Conservation (phyloP, 2,113 vertebrate species). For the Gobio gobio region DNA sequence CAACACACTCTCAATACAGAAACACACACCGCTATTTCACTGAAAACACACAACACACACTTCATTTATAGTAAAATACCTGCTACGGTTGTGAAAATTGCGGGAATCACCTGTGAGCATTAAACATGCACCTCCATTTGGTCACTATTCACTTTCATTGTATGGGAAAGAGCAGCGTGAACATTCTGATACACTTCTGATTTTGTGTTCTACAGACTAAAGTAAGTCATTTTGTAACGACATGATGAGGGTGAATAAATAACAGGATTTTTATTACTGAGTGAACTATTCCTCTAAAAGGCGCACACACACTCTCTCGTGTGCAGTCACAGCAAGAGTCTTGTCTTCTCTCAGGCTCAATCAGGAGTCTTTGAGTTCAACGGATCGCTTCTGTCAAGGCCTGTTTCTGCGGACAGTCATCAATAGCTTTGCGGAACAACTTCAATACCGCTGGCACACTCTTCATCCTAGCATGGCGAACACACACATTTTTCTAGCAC, state of each 20-base stretch:
- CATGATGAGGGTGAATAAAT: not conserved
- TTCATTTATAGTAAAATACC: not conserved
- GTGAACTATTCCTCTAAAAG: not conserved
- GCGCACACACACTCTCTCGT: not conserved
- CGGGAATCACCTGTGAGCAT: not conserved
- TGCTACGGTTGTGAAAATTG: not conserved
- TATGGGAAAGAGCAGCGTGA: not conserved
- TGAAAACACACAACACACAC: slow-evolving; percentile 1
- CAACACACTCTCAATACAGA: slow-evolving; percentile 28
- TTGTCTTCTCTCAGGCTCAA: slow-evolving; percentile 23
- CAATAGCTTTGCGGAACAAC: slow-evolving; percentile 57
- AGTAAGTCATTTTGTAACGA: not conserved
- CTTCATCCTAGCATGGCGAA: slow-evolving; percentile 30
- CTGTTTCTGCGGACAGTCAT: slow-evolving; percentile 69
- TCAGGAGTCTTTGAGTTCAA: slow-evolving; percentile 42
- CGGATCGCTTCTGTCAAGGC: slow-evolving; percentile 31
- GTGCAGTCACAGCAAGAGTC: not conserved
- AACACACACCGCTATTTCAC: slow-evolving; percentile 15
- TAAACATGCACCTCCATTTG: not conserved
- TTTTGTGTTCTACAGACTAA: not conserved
- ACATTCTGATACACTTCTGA: slow-evolving; percentile 1
- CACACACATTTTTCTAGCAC: slow-evolving; percentile 53
- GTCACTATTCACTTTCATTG: not conserved
- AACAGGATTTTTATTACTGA: not conserved
- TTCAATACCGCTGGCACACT: slow-evolving; percentile 41